Evolutionary conservation across 2,797 vertebrate species (phyloP).

Genomic region (Lycodopsis pacificus): DNA sequence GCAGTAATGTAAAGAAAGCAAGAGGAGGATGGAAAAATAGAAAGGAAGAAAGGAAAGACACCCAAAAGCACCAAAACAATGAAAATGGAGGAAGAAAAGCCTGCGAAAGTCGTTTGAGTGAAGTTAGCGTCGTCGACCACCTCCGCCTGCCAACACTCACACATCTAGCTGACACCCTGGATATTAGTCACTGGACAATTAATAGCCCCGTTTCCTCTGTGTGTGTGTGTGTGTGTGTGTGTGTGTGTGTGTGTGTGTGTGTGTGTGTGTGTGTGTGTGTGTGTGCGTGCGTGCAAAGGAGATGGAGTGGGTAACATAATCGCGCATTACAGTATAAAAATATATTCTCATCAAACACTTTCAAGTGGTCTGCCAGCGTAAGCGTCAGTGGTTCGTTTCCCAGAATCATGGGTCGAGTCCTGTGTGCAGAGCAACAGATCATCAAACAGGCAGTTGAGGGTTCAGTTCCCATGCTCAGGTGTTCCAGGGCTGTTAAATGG

Average conservation of each 20-base stretch:
- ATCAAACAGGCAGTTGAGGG: conserved; percentile 20
- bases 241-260: conserved; percentile 17
- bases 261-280: conserved; percentile 16
- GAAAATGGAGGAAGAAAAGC: conserved; percentile 17
- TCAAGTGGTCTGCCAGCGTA: conserved; percentile 28
- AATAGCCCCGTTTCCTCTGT: conserved; percentile 57
- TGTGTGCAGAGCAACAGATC: conserved; percentile 25
- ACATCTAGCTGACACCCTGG: conserved; percentile 64
- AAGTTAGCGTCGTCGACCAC: conserved; percentile 52
- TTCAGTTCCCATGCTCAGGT: conserved; percentile 7
- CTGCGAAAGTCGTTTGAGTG: conserved; percentile 32
- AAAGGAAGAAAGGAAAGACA: conserved; percentile 23
- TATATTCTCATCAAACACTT: conserved; percentile 49
- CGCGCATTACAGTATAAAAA: conserved; percentile 46
- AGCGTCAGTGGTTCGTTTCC: conserved; percentile 56
- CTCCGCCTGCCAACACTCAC: conserved; percentile 77
- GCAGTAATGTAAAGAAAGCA: not conserved
- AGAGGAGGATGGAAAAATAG: conserved; percentile 7
- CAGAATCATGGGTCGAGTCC: conserved; percentile 49
- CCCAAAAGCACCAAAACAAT: conserved; percentile 34
- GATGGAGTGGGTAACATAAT: conserved; percentile 50
- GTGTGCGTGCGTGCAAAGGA: conserved; percentile 19
- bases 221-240: conserved; percentile 23
- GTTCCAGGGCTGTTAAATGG: conserved; percentile 18
- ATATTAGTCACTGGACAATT: conserved; percentile 73